Evolutionary conservation across 2,113 vertebrate species (phyloP), one percentile per base, ranked within the genome.

Genomic region (Sceloporus undulatus): DNA sequence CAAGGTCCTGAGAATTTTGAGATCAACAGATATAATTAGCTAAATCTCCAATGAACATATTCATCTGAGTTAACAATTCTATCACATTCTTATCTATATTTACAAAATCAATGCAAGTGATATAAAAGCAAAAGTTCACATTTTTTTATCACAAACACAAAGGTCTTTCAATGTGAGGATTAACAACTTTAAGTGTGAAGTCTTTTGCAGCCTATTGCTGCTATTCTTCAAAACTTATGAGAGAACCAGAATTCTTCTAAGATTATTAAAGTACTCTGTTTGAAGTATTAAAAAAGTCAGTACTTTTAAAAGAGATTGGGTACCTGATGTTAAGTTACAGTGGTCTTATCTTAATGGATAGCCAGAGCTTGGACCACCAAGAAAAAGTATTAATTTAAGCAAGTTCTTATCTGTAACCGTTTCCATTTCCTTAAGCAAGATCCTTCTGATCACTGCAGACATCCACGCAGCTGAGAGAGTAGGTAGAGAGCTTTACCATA

Each of bases 341-440:
- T n/a, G 25, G 14, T 25, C 54, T 75, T 59, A 81, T 42, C 86
- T 52, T 82, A 71, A 81, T 40, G 40, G 52, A 54, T 13, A 38
- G 9, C n/a, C 65, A 68, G 52, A 76, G 18, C 59, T 5, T 82
- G 34, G 62, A 81, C n/a, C 42, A 77, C 8, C 77, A 85, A 52
- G 42, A 86, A 34, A 70, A 75, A 68, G 66, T 18, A 85, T 68
- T 27, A 85, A 87, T 89, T 79, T 89, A 85, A 65, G 85, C 18
- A 92, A 94, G 89, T 91, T 93, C 93, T 92, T 93, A 92, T 94
- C 90, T 88, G 92, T 84, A 90, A 92, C 79, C 66, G 71, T 11
- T 90, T 52, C 80, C 34, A 65, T 68, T 85, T 77, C 79, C 79
- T 85, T 88, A 92, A 85, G 42, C 23, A 87, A 76, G 76, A 74